Conservation (phyloP, 2,888 invertebrate species). For the Lacanobia wlatinum region DNA sequence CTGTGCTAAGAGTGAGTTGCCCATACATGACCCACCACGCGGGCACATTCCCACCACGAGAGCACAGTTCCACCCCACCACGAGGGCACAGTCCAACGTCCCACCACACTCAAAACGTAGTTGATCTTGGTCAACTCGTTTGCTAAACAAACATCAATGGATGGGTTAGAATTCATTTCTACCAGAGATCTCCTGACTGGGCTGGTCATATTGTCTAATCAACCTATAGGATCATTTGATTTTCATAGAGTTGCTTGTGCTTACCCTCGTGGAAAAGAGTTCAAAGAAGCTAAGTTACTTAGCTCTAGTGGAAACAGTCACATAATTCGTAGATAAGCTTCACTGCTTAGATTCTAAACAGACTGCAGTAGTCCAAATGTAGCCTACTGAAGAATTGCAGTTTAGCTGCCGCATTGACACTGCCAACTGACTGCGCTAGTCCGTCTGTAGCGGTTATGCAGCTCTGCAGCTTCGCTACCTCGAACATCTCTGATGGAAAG, state of each 20-base stretch:
- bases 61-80: too few species aligned
- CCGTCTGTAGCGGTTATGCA: too few species aligned
- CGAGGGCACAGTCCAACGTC: background rate
- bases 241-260: background rate
- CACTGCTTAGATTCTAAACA: background rate
- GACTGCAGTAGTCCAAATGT: too few species aligned
- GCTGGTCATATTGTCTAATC: background rate
- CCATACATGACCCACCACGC: background rate
- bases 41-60: too few species aligned
- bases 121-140: background rate
- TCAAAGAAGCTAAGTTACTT: background rate
- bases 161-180: background rate
- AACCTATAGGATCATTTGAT: background rate
- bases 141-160: background rate
- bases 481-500: background rate
- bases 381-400: too few species aligned
- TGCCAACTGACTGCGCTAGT: too few species aligned
- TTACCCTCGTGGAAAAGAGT: background rate
- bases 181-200: background rate
- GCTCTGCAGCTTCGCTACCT: too few species aligned
- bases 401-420: too few species aligned
- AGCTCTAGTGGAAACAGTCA: background rate
- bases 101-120: background rate
- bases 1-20: background rate
- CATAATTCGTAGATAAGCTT: background rate